phyloP scores from a whole-genome alignment of 2,797 vertebrate genomes.

The Xenentodon cancila region DNA sequence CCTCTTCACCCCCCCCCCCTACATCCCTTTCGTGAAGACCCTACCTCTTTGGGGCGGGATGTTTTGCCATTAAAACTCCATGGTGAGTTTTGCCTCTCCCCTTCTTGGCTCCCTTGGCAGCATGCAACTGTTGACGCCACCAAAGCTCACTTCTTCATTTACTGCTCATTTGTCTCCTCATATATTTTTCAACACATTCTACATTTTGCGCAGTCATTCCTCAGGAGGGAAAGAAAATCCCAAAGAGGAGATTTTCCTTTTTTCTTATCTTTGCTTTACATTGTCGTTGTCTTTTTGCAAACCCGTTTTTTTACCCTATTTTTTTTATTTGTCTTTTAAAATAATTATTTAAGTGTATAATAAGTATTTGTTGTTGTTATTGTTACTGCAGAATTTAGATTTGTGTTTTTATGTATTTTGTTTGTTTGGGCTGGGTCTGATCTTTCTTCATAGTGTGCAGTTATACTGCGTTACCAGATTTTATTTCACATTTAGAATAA shows the following conservation, averaged over 20 bases:
- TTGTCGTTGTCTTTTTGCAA: conserved; percentile 25
- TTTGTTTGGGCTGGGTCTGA: too few species aligned
- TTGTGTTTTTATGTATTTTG: too few species aligned
- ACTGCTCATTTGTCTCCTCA: conserved; percentile 65
- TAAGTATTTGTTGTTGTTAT: conserved; percentile 12
- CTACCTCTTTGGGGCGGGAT: conserved; percentile 99
- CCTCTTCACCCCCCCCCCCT: conserved; percentile 5
- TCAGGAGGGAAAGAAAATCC: conserved; percentile 9
- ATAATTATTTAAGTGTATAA: neutral
- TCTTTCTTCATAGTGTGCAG: too few species aligned
- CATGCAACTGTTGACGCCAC: conserved; percentile 84
- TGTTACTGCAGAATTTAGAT: neutral
- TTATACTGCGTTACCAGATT: too few species aligned
- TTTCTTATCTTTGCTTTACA: conserved; percentile 31
- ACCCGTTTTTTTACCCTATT: conserved; percentile 5
- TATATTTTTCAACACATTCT: conserved; percentile 58
- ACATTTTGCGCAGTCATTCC: conserved; percentile 38
- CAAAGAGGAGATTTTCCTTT: conserved; percentile 35
- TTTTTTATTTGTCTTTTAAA: neutral
- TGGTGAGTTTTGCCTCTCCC: conserved; percentile 92
- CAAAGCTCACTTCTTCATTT: conserved; percentile 60
- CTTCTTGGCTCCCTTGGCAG: conserved; percentile 73
- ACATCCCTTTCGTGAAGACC: conserved; percentile 87
- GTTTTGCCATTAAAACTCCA: conserved; percentile 99
- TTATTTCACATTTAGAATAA: too few species aligned